Base-by-base conservation (phyloP, 2,113 vertebrate genomes). In the Scartelaos histophorus region DNA sequence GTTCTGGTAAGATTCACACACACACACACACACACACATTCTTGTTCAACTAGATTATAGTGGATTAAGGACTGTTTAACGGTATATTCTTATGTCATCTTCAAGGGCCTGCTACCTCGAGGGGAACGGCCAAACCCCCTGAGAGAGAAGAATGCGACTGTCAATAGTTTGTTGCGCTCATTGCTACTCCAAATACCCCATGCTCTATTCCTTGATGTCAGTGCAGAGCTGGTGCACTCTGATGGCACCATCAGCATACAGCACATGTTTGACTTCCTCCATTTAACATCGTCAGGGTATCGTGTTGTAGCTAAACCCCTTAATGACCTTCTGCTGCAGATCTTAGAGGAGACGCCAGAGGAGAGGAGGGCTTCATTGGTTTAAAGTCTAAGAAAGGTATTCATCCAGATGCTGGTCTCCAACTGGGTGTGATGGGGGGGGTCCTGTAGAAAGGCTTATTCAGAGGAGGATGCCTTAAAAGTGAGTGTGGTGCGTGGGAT, bases 201-300 rank as follows among this genome's bases (percentile, higher is more conserved):
- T 0, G 94, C 95, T 51, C 96, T 96, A 92, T 93, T 98, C 45
- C 91, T 99, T 89, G 97, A 98, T 1, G 93, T 93, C 68, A 93
- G 96, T 9, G 89, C 69, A 2, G 93, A 94, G 80, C 97, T 99
- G 2, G 95, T 99, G 90, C 97, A 98, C 92, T 97, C 96, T 0
- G 97, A 98, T 0, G 97, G 97, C 85, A 93, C 95, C 91, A 95
- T 99, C 91, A 94, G 94, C 57, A 93, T 91, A 79, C 94, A 95
- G 78, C 97, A 97, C 92, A 98, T 99, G 97, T 99, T 98, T 54
- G 97, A 99, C 89, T 99, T 96, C 92, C 96, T 99, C 85, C 97
- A 99, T 92, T 95, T 98, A 88, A 98, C 97, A 0, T 90, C 95
- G 17, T 81, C 94, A 10, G 98, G 95, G 57, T 99, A 99, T 67